Conservation (phyloP, 1,140 invertebrate species). For the Drosophila arizonae region DNA sequence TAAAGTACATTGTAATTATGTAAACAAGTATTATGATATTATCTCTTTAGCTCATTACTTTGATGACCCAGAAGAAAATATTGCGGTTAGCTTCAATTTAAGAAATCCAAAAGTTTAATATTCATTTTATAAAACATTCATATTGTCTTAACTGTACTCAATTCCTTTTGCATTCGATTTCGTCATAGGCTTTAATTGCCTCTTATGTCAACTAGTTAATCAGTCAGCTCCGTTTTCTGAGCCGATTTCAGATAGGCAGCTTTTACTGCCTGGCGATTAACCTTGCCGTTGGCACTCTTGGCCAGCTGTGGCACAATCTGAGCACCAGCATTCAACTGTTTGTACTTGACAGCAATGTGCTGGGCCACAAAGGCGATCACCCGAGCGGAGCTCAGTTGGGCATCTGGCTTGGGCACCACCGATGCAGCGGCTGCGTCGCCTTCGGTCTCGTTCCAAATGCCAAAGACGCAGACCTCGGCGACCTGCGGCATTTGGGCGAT, state of each 20-base stretch:
- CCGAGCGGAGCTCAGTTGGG: slow-evolving; percentile 23
- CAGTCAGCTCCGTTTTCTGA: not conserved
- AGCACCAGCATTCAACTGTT: slow-evolving; percentile 37
- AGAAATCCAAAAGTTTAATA: too few species aligned
- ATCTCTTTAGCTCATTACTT: not conserved
- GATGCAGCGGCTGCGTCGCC: slow-evolving; percentile 78
- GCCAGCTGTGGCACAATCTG: slow-evolving; percentile 32
- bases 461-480: slow-evolving; percentile 75
- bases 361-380: slow-evolving; percentile 49
- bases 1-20: too few species aligned
- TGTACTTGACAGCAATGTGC: slow-evolving; percentile 27
- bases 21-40: not conserved
- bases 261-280: slow-evolving; percentile 60
- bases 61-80: too few species aligned
- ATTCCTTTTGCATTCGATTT: too few species aligned
- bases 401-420: slow-evolving; percentile 55
- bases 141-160: too few species aligned
- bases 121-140: too few species aligned
- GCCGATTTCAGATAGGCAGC: slow-evolving; percentile 36
- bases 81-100: too few species aligned
- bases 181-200: too few species aligned
- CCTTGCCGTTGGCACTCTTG: slow-evolving; percentile 47
- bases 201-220: not conserved
- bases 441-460: slow-evolving; percentile 71
- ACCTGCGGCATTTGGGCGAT: slow-evolving; percentile 71